Percentiles rank a stretch among this genome's conserved stretches.
Evolutionary conservation across 2,797 vertebrate species (phyloP).

Genomic region (Crax fasciolata): DNA sequence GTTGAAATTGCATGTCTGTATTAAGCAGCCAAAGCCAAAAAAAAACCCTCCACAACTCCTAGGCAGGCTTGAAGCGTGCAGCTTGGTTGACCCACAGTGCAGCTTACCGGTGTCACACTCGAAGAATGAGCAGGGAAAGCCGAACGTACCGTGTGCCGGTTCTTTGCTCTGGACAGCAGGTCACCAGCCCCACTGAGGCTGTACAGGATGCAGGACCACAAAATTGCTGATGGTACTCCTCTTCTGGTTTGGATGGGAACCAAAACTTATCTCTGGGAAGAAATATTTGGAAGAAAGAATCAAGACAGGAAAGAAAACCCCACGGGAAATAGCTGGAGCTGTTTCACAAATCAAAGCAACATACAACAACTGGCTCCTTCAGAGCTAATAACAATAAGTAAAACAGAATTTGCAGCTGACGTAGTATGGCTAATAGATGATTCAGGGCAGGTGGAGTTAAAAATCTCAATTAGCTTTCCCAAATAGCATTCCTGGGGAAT

Average conservation of each 20-base stretch:
- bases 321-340: neutral
- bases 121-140: neutral
- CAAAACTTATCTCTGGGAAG: neutral
- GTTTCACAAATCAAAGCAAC: neutral
- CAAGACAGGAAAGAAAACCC: neutral
- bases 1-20: neutral
- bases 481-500: slow-evolving; percentile 22
- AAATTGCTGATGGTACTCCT: neutral
- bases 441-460: neutral
- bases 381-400: neutral
- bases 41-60: neutral
- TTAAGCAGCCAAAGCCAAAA: neutral
- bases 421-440: neutral
- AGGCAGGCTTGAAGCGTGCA: neutral
- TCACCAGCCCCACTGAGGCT: neutral
- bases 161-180: neutral
- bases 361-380: neutral
- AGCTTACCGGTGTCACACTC: rapidly evolving
- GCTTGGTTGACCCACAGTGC: neutral
- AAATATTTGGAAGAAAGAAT: neutral
- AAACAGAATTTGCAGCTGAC: neutral
- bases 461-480: slow-evolving; percentile 45
- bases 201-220: neutral
- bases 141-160: neutral
- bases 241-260: neutral